phyloP scores from a whole-genome alignment of 1,140 invertebrate genomes.

The Bombus huntii region DNA sequence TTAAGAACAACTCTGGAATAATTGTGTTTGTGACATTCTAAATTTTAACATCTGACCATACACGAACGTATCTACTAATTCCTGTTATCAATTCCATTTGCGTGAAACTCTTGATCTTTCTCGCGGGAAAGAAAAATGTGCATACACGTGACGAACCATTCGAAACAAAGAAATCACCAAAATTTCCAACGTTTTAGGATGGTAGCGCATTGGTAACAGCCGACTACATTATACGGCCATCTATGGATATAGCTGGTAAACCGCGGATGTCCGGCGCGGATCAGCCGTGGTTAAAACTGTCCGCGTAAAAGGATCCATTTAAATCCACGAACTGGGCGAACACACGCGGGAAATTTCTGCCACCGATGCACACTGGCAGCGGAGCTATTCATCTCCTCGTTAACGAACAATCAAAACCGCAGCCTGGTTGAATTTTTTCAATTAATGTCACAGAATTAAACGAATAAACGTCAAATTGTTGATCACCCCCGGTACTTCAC shows the following conservation, averaged over 20 bases:
- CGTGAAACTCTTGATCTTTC: too few relatives aligned
- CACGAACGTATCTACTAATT: too few relatives aligned
- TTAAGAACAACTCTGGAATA: too few relatives aligned
- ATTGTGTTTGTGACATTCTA: too few relatives aligned
- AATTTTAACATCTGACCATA: too few relatives aligned
- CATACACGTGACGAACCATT: not conserved
- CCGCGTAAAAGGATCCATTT: conserved; percentile 68
- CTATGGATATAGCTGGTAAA: conserved; percentile 63
- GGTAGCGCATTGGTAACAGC: conserved; percentile 10
- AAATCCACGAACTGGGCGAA: conserved; percentile 51
- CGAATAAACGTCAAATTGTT: conserved; percentile 39
- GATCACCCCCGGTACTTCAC: not conserved
- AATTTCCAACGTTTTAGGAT: conserved; percentile 16
- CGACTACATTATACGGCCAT: conserved; percentile 58
- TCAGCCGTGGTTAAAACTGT: conserved; percentile 62
- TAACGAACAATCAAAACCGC: conserved; percentile 55
- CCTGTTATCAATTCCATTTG: not conserved
- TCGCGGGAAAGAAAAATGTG: not conserved
- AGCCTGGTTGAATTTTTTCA: conserved; percentile 38
- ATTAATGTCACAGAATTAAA: conserved; percentile 49
- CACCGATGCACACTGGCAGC: conserved; percentile 15
- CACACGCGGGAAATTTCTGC: conserved; percentile 56
- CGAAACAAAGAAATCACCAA: not conserved
- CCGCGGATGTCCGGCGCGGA: conserved; percentile 61
- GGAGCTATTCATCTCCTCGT: conserved; percentile 34